These are phyloP conservation scores for Plectus sambesii DNA, from an alignment of 1,140 invertebrate genomes.

Conservation along the genomic window DNA sequence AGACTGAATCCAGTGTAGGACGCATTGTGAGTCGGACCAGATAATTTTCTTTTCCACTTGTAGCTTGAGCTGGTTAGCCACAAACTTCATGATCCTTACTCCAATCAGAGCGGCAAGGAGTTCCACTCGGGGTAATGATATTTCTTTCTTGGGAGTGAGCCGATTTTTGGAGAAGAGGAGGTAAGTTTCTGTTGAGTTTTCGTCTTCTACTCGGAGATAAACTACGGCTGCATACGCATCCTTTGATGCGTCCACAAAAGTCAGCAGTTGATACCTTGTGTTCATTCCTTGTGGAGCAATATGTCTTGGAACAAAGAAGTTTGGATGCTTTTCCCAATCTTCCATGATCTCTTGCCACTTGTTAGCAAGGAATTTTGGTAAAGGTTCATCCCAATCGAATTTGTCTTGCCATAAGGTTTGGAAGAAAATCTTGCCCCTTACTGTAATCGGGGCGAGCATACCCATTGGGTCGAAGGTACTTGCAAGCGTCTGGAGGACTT, in stretches of 20 bases:
- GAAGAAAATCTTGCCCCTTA: conserved; percentile 17
- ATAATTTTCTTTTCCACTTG: background rate
- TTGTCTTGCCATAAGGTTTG: conserved; percentile 22
- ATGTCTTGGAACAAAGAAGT: background rate
- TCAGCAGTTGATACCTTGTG: background rate
- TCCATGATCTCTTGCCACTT: background rate
- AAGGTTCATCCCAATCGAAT: conserved; percentile 10
- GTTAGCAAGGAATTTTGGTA: background rate
- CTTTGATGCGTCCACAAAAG: background rate
- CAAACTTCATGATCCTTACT: background rate
- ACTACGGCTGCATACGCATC: too few relatives aligned
- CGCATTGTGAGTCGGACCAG: too few relatives aligned
- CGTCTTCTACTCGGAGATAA: background rate
- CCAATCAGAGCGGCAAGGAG: too few relatives aligned
- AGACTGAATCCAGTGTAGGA: background rate
- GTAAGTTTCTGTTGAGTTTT: background rate
- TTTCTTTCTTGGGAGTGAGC: too few relatives aligned
- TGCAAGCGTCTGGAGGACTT: background rate
- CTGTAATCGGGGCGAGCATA: conserved; percentile 13
- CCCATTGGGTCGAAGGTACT: conserved; percentile 20
- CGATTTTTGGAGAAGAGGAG: background rate
- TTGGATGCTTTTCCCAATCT: background rate
- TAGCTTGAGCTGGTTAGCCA: background rate
- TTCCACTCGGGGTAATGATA: too few relatives aligned
- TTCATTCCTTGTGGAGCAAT: background rate